Conservation (phyloP, 2,797 vertebrate genomes). For the Cyprinella venusta region DNA sequence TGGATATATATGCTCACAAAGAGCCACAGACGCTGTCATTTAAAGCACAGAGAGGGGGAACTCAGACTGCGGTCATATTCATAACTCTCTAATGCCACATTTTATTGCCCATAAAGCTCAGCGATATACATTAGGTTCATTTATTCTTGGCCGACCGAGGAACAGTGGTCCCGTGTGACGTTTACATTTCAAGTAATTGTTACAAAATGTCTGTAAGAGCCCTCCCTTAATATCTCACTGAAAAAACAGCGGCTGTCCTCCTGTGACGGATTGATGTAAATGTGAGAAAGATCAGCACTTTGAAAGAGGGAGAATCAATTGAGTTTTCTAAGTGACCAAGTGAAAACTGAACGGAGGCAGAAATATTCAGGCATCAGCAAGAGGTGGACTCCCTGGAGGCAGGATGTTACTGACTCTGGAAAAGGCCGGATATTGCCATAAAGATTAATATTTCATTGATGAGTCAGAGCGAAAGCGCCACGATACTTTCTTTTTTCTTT, state of each 20-base stretch:
- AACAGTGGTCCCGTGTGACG: constrained; percentile 17
- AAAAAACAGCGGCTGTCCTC: not conserved
- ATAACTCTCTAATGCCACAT: constrained; percentile 37
- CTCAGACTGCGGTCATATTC: constrained; percentile 21
- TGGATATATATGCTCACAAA: constrained; percentile 64
- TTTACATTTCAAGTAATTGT: constrained; percentile 31
- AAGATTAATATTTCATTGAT: constrained; percentile 55
- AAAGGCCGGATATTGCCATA: constrained; percentile 50
- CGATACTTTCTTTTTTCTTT: not conserved
- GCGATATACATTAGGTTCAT: constrained; percentile 37
- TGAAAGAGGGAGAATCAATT: constrained; percentile 40
- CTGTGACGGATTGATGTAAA: constrained; percentile 37
- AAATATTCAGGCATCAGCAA: constrained; percentile 47
- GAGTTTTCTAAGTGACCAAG: constrained; percentile 26
- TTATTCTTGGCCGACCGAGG: constrained; percentile 20
- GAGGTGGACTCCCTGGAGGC: constrained; percentile 32
- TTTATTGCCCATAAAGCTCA: constrained; percentile 33
- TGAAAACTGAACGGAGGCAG: constrained; percentile 26
- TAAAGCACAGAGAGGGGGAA: not conserved
- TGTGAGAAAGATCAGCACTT: constrained; percentile 45
- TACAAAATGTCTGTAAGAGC: constrained; percentile 5
- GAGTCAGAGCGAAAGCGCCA: constrained; percentile 19
- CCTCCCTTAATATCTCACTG: constrained; percentile 3
- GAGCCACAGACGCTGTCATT: constrained; percentile 30
- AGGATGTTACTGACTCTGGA: constrained; percentile 38